Percentiles rank a stretch among this genome's conserved stretches.
phyloP scores from a whole-genome alignment of 2,888 invertebrate species.

The Yponomeuta plumbellus region DNA sequence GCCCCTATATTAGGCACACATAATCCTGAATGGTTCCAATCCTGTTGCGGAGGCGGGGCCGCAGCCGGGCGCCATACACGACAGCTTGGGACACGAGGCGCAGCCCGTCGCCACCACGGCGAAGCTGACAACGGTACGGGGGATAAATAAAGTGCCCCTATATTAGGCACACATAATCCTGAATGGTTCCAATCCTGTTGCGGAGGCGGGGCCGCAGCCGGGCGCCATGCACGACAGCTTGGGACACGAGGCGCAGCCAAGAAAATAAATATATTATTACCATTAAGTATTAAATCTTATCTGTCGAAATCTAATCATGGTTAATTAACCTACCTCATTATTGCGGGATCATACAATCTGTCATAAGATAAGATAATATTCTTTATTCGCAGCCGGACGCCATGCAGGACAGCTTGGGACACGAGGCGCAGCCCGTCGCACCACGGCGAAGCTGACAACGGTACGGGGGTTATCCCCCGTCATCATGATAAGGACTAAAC shows the following conservation, averaged over 20 bases:
- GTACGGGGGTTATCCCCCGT: no score
- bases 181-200: no score
- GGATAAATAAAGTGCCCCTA: constrained; percentile 10
- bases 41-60: constrained; percentile 96
- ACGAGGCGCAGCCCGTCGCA: constrained; percentile 97
- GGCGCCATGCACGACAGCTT: constrained; percentile 94
- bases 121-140: constrained; percentile 76
- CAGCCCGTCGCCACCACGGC: constrained; percentile 97
- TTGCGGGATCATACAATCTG: no score
- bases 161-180: no score
- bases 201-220: constrained; percentile 96
- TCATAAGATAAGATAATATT: no score
- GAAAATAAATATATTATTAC: no score
- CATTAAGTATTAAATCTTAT: no score
- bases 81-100: constrained; percentile 96
- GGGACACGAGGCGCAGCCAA: constrained; percentile 97
- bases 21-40: no score
- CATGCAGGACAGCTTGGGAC: constrained; percentile 95
- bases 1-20: no score
- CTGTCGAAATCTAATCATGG: no score
- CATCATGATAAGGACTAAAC: no score
- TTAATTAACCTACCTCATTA: no score
- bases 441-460: constrained; percentile 89
- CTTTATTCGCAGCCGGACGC: constrained; percentile 95
- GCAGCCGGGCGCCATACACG: constrained; percentile 94